These are phyloP conservation scores for Abrostola triplasia DNA, from an alignment of 2,888 invertebrate genomes.

Conservation along the genomic window DNA sequence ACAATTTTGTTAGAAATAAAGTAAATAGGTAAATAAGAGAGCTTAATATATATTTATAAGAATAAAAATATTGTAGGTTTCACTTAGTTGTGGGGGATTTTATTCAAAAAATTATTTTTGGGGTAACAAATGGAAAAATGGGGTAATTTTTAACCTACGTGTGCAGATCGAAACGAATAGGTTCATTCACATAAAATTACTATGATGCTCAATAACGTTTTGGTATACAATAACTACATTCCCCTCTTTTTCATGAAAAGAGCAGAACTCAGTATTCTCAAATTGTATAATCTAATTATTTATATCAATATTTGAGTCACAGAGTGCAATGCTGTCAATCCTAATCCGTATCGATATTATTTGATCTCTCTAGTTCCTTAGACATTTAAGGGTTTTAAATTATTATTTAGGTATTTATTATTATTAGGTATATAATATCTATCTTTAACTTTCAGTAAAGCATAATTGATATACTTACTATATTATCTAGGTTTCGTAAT, in stretches of 20 bases:
- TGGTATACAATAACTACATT: constrained; percentile 1
- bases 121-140: not conserved
- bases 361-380: constrained; percentile 56
- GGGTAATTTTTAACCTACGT: not conserved
- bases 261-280: constrained; percentile 6
- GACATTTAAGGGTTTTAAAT: constrained; percentile 48
- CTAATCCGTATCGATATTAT: constrained; percentile 51
- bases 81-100: too few relatives aligned
- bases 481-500: constrained; percentile 39
- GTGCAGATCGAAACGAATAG: not conserved
- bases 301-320: constrained; percentile 30
- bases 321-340: constrained; percentile 26
- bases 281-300: constrained; percentile 15
- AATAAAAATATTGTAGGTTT: too few relatives aligned
- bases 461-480: constrained; percentile 46
- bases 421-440: too few relatives aligned
- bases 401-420: constrained; percentile 47
- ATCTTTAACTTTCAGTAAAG: constrained; percentile 34
- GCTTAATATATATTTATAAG: too few relatives aligned
- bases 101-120: too few relatives aligned
- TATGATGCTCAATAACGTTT: not conserved
- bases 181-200: not conserved
- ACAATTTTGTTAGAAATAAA: too few relatives aligned
- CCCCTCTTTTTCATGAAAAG: constrained; percentile 10
- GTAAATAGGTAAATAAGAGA: too few relatives aligned